Percentiles rank a stretch among this genome's conserved stretches.
Conservation (phyloP, 2,888 invertebrate genomes). For the Drosophila melanosoma region DNA sequence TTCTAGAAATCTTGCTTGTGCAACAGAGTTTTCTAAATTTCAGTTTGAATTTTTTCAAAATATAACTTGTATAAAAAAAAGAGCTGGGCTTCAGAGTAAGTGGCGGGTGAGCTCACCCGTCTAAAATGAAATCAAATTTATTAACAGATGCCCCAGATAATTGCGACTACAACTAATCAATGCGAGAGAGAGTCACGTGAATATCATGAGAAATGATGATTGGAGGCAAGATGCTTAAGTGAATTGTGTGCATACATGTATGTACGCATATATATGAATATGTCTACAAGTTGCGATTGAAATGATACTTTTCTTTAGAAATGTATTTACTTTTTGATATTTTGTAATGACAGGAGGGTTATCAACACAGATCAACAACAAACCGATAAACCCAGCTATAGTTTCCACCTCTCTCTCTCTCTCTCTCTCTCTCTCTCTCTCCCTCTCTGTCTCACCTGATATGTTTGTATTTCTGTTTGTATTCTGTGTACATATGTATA, state of each 20-base stretch:
- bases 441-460: neutral
- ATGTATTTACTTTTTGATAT: neutral
- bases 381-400: neutral
- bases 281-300: slow-evolving; percentile 1
- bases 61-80: neutral
- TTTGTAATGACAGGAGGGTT: slow-evolving; percentile 11
- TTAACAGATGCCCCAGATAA: slow-evolving; percentile 15
- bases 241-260: neutral
- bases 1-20: neutral
- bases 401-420: neutral
- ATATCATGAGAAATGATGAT: slow-evolving; percentile 25
- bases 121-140: slow-evolving; percentile 3
- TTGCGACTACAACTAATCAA: slow-evolving; percentile 11
- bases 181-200: slow-evolving; percentile 24
- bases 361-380: slow-evolving; percentile 9
- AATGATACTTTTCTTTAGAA: neutral
- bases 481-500: neutral
- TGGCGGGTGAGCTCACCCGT: neutral
- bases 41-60: neutral
- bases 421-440: neutral
- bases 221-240: neutral
- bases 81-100: neutral
- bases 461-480: neutral
- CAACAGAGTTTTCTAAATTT: neutral
- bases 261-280: neutral